Percentiles rank a stretch among this genome's conserved stretches.
These are phyloP conservation scores for Xenops minutus DNA, from an alignment of 2,797 vertebrate genomes.

Conservation along the genomic window DNA sequence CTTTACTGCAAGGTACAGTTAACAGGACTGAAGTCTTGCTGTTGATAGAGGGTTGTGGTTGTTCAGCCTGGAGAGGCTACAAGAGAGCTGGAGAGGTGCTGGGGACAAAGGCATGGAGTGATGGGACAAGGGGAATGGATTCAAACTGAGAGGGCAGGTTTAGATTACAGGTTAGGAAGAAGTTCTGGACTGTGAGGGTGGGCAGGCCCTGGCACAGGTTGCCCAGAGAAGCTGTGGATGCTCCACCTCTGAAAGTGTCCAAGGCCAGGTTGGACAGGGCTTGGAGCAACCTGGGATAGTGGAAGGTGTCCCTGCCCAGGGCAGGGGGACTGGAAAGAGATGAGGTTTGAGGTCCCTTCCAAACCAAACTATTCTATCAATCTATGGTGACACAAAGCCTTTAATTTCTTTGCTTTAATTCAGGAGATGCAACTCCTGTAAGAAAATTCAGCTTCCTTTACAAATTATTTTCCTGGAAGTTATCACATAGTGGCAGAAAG, in stretches of 20 bases:
- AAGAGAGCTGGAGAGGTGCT: neutral
- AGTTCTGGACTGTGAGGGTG: neutral
- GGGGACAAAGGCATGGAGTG: neutral
- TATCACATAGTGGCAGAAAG: neutral
- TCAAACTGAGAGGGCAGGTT: neutral
- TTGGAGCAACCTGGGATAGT: neutral
- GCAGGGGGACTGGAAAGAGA: neutral
- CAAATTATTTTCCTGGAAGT: neutral
- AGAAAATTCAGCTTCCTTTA: neutral
- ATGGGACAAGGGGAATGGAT: neutral
- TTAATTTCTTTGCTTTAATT: neutral
- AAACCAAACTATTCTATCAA: neutral
- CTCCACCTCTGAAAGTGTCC: neutral
- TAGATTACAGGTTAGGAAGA: neutral
- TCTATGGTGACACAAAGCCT: neutral
- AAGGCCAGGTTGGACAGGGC: neutral
- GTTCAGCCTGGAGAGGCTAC: neutral
- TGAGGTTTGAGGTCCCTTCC: neutral
- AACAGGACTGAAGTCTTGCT: neutral
- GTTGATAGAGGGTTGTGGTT: neutral
- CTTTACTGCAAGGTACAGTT: constrained; percentile 87
- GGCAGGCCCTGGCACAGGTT: neutral
- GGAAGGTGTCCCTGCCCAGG: neutral
- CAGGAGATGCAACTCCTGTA: neutral
- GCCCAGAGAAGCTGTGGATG: neutral